Percentiles rank a stretch among this genome's conserved stretches.
These are phyloP conservation scores for Lepidocyrtoides sp. DNA, from an alignment of 2,888 invertebrate genomes.

Conservation along the genomic window DNA sequence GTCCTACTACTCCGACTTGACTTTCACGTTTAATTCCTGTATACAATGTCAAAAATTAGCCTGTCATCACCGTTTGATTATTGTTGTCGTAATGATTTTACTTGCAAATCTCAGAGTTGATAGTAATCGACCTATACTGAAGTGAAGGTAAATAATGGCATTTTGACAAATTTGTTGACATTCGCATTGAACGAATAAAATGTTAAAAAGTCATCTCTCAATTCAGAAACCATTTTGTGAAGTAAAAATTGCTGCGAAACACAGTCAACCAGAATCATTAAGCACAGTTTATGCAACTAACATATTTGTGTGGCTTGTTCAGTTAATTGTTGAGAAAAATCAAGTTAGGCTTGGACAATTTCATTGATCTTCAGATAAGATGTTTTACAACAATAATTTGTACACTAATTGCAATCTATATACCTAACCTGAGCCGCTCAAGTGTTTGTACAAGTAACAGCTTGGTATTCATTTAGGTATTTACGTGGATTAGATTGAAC, in stretches of 20 bases:
- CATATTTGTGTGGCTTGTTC: not conserved
- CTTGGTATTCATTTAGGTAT: too few relatives aligned
- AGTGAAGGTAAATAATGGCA: not conserved
- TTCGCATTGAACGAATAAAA: too few relatives aligned
- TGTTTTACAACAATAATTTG: not conserved
- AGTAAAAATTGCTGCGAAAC: too few relatives aligned
- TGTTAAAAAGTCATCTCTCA: too few relatives aligned
- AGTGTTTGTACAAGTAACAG: not conserved
- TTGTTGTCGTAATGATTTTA: conserved; percentile 6
- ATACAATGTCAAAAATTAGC: conserved; percentile 8
- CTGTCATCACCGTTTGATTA: conserved; percentile 2
- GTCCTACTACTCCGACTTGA: not conserved
- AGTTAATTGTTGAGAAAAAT: not conserved
- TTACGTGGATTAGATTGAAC: too few relatives aligned
- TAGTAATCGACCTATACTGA: not conserved
- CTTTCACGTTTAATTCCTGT: conserved; percentile 24
- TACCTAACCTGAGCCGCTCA: not conserved
- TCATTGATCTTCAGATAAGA: not conserved
- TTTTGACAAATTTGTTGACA: too few relatives aligned
- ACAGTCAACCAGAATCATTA: not conserved
- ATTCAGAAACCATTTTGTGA: too few relatives aligned
- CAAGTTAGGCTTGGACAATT: not conserved
- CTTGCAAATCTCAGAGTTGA: not conserved
- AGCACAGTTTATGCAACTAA: not conserved
- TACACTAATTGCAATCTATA: not conserved